Evolutionary conservation across 2,113 vertebrate species (phyloP).

Genomic region (Odontophorus gujanensis): DNA sequence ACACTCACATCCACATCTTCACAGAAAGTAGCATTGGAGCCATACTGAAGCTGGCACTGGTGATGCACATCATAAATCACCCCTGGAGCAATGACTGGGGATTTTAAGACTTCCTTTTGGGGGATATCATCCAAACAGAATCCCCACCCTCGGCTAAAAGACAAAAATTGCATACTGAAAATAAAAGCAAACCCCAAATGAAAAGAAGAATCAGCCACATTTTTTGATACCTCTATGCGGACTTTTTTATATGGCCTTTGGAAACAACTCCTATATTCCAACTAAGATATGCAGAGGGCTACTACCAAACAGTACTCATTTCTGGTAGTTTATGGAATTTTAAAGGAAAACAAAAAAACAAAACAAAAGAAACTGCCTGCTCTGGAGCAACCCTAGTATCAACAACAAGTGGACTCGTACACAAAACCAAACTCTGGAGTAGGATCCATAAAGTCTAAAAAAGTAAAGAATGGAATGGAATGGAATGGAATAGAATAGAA

Average conservation of each 20-base stretch:
- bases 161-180: neutral
- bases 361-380: neutral
- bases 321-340: neutral
- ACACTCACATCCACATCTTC: conserved; percentile 91
- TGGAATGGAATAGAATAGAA: no score
- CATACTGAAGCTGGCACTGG: conserved; percentile 97
- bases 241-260: neutral
- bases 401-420: neutral
- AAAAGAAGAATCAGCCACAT: neutral
- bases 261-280: neutral
- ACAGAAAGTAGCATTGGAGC: conserved; percentile 93
- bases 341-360: neutral
- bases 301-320: neutral
- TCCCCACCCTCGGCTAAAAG: conserved; percentile 92
- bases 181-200: neutral
- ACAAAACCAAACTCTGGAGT: neutral
- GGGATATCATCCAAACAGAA: conserved; percentile 94
- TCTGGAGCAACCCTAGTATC: neutral
- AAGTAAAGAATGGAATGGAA: neutral
- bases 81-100: conserved; percentile 89
- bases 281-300: neutral
- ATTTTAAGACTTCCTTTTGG: conserved; percentile 88
- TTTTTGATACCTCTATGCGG: neutral
- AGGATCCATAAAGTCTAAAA: neutral
- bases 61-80: conserved; percentile 94